Percentiles rank a stretch among this genome's conserved stretches.
Evolutionary conservation across 2,888 invertebrate genomes (phyloP).

Genomic region (Spialia ferax): DNA sequence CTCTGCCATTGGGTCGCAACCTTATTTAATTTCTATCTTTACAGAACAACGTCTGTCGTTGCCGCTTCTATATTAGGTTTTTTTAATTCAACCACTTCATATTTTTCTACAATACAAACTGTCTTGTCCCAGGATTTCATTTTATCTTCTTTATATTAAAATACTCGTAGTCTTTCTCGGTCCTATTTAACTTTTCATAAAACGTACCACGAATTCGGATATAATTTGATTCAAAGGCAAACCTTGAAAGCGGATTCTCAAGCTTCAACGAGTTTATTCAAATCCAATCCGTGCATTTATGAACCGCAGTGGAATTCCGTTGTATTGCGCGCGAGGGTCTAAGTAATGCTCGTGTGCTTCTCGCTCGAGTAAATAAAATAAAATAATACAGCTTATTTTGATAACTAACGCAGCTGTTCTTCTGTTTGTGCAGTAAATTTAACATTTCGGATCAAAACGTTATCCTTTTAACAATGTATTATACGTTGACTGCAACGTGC

Average conservation of each 20-base stretch:
- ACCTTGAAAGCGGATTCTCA: not conserved
- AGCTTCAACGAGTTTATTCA: slow-evolving; percentile 2
- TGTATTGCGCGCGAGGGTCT: not conserved
- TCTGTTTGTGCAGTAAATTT: not conserved
- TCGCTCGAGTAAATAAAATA: not conserved
- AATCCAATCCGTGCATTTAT: not conserved
- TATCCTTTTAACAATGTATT: too few species aligned
- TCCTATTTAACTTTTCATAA: not conserved
- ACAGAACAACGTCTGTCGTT: too few species aligned
- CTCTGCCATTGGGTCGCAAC: too few species aligned
- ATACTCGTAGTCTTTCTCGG: slow-evolving; percentile 1
- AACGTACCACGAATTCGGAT: not conserved
- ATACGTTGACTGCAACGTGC: too few species aligned
- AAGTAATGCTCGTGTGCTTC: not conserved
- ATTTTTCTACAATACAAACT: too few species aligned
- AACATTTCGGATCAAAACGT: not conserved
- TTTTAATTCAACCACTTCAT: too few species aligned
- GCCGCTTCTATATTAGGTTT: too few species aligned
- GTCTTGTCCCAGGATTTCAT: not conserved
- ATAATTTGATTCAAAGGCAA: slow-evolving; percentile 13
- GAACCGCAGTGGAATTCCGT: not conserved
- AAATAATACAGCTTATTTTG: not conserved
- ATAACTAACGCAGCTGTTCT: not conserved
- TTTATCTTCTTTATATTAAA: not conserved
- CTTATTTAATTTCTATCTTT: too few species aligned